Base-by-base conservation (phyloP, 2,888 invertebrate species). In the Auanema sp. region DNA sequence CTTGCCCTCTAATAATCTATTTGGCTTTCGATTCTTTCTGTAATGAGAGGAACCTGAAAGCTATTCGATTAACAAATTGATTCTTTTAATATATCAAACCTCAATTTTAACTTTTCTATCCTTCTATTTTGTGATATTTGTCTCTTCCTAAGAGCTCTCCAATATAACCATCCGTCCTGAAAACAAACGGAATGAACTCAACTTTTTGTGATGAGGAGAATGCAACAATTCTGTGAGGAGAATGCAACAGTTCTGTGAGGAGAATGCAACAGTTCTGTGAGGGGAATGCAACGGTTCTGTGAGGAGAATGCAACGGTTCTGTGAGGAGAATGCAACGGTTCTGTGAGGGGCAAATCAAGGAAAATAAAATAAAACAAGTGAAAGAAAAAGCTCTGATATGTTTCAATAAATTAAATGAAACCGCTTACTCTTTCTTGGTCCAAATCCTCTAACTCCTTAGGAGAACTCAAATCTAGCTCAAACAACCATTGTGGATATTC, bases 401-500 rank as follows among this genome's bases (percentile, higher is more conserved):
- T 53, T 53, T 11, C 21, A 53, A 40, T 21, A 25, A 55, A n/a
- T 10, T 24, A 4, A 16, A 23, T 23, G 8, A 1, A 52, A 18
- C 4, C 54, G 24, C 54, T 2, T 10, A 65, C 65, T 47, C 57
- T 59, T 24, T 80, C 79, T 1, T 79, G 76, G 49, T 79, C 79
- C 64, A 81, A 47, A 23, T 81, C 81, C 61, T 83, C 83, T 25
- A 83, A 65, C 8, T 53, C 44, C 47, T 63, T 58, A 6, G 78
- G 74, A 33, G 69, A 54, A 16, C 64, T 58, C 21, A 81, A 49
- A 58, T 79, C 69, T 67, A 83, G 50, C 57, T 81, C 64, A 66
- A 81, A 82, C 24, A 83, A 62, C 86, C 86, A 86, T 10, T 83
- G 82, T 1, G 86, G 86, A 67, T 86, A 86, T 64, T 86, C 85